Base-by-base conservation (phyloP, 2,797 vertebrate genomes). In the Capromys pilorides region DNA sequence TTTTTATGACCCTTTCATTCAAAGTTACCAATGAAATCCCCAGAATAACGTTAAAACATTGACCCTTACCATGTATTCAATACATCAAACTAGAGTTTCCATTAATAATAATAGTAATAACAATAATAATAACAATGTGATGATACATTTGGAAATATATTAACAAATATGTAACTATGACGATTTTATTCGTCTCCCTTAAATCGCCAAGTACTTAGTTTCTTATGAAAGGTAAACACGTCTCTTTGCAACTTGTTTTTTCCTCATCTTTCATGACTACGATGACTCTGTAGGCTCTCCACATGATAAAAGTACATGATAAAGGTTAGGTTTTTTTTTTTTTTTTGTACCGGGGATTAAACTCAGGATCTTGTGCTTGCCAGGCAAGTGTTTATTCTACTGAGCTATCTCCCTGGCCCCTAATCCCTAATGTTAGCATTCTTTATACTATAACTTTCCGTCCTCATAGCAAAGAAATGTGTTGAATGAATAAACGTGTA, bases 1-100 rank as follows among this genome's bases (percentile, higher is more conserved):
- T n/a, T 92, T 90, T 62, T 31, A 86, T 31, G 5, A 5, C 79
- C 33, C 26, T 71, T 88, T 90, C 86, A 33, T 69, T 95, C n/a
- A 67, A 26, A 62, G 33, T 12, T 61, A 45, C 3, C n/a, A 91
- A 66, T 59, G 90, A 95, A 86, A 69, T 91, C 36, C 49, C 16
- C 39, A 73, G 45, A 90, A 22, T 61, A 36, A 93, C 71, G 28
- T 94, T 64, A 61, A 92, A 88, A 75, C 59, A 71, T 19, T 33
- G 6, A 59, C 83, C 21, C 51, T 89, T 59, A 18, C 26, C 22
- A 77, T 54, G 59, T 26, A 86, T 19, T 86, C 75, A 80, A 78
- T 94, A 39, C 28, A 81, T 54, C 33, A 3, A 75, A 19, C 24
- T 24, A 54, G 85, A 79, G 61, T 94, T 94, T n/a, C 71, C 49